Evolutionary conservation across 2,888 invertebrate species (phyloP), one percentile per base, ranked within the genome.

Genomic region (Drosophila algonquin): DNA sequence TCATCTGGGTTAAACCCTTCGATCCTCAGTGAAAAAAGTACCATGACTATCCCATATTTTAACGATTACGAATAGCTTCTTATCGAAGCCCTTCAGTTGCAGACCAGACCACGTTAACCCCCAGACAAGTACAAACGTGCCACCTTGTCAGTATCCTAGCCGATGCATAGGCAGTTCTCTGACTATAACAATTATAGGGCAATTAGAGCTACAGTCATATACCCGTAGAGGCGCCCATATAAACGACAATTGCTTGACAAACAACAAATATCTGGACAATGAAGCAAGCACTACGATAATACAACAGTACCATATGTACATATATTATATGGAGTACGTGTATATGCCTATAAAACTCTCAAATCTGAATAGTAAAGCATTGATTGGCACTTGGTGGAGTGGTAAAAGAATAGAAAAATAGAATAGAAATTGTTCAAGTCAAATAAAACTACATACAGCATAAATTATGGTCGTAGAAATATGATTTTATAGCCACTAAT

Each of bases 401-500:
- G 30, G 14, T 40, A 40, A 40, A 40, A 35, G 40, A 14, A 14
- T 40, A 40, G 40, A 4, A 40, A 40, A n/a, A n/a, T n/a, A 35
- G 40, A 14, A 14, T 40, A 40, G 40, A 4, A 40, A 40, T n/a
- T 40, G 40, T 40, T 40, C 40, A 40, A n/a, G 40, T 2, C 40
- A 40, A 14, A 40, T 40, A 40, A 40, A 40, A 40, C 35, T 40
- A 52, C 21, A 10, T 46, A 21, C 21, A 60, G 51, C 52, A 80
- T 73, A 80, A 75, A 75, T 86, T 56, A 55, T 35, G 65, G 61
- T 67, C 79, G 69, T 73, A 68, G 77, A 76, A 79, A 75, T 74
- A 84, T 81, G 69, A 68, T 79, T 89, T 89, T 89, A 85, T 55
- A 67, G 67, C 79, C 79, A 79, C 81, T 85, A 85, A 85, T 85